Base-by-base conservation (phyloP, 2,113 vertebrate genomes). In the Chloropsis hardwickii region DNA sequence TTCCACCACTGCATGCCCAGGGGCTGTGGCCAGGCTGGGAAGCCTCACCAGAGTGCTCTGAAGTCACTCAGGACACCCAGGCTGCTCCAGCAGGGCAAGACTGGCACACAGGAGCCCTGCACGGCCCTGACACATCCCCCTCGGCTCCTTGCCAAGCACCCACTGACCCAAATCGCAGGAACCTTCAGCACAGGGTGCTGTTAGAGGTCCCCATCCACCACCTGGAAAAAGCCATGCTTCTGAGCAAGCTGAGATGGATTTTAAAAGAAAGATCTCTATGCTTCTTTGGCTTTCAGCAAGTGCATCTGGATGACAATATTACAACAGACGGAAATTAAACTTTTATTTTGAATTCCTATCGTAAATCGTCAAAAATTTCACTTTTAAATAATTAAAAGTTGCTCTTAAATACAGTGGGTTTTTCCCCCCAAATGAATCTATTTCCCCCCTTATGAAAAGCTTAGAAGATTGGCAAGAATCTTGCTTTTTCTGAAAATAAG, bases 21-120 rank as follows among this genome's bases (percentile, higher is more conserved):
- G 61, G 40, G 19, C 25, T 14, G 35, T 15, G 35, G 44, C 18
- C 47, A 86, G 53, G 61, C 51, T 76, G 56, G 39, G 27, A 85
- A 58, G 47, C 31, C 42, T 42, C 65, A 45, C 14, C 31, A 35
- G 31, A 2, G 5, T 3, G 25, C 48, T 76, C 37, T 48, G 35
- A 54, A 33, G 44, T 15, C 22, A 37, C 27, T 12, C 8, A 2
- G 24, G 24, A 14, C 48, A 76, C 4, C 14, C 33, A 56, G 33
- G 35, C 11, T 35, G 48, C 42, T 47, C 62, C 53, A 44, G 27
- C 3, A 2, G 22, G 18, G 4, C 37, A 45, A 54, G 64, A 60
- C 0, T 1, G 48, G 48, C 58, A 60, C 1, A 1, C 0, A 0
- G 18, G 14, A 90, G 40, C 19, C n/a, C 61, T 54, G 42, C 5